A percentile compares a stretch with the other conserved stretches of the same genome.
These are phyloP conservation scores for Epinotia nisella DNA, from an alignment of 2,888 invertebrate genomes.

Conservation along the genomic window DNA sequence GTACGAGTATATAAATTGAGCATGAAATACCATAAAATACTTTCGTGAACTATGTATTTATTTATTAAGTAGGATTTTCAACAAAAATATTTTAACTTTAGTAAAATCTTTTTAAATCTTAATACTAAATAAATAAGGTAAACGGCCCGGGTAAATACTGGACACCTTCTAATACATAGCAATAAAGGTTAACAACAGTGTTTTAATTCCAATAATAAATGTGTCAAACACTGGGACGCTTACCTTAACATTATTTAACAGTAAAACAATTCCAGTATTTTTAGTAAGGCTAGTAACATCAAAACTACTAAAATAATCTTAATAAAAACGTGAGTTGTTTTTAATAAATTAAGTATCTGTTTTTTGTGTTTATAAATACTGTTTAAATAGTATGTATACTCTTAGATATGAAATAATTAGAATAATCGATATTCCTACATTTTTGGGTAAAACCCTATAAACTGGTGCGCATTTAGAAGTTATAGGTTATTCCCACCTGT, in stretches of 20 bases:
- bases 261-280: neutral
- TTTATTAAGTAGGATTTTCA: neutral
- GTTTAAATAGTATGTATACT: slow-evolving; percentile 36
- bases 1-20: neutral
- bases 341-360: neutral
- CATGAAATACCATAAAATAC: neutral
- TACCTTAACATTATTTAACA: neutral
- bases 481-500: too few relatives aligned
- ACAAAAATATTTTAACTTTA: neutral
- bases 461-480: slow-evolving; percentile 27
- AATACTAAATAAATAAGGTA: neutral
- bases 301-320: neutral
- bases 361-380: slow-evolving; percentile 32
- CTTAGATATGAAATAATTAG: slow-evolving; percentile 25
- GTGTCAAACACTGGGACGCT: too few relatives aligned
- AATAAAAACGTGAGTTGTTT: neutral
- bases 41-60: neutral
- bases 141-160: too few relatives aligned
- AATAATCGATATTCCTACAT: slow-evolving; percentile 12
- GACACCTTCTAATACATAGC: too few relatives aligned
- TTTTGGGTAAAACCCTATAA: slow-evolving; percentile 32
- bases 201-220: too few relatives aligned
- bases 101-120: neutral
- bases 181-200: too few relatives aligned
- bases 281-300: neutral